Evolutionary conservation across 2,113 vertebrate genomes (phyloP), one percentile per base, ranked within the genome.

Genomic region (Fulica atra): DNA sequence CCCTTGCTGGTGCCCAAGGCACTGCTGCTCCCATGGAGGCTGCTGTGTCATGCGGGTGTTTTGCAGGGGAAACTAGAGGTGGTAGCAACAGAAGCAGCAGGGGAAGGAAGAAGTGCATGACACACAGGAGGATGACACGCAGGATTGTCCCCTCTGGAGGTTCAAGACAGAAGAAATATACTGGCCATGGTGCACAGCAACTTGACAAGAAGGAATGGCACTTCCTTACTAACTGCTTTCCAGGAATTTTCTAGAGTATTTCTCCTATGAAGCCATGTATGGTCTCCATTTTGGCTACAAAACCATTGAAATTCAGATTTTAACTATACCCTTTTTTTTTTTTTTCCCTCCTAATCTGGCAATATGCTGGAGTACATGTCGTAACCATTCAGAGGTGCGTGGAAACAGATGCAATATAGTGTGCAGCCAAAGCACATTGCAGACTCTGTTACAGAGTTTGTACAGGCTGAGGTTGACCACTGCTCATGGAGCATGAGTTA

Each of bases 71-170:
- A 69, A 60, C 51, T 33, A 38, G 56, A 87, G 66, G 20, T 12
- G 20, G 57, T 26, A 50, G 66, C 7, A 44, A 10, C 33, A 83
- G 50, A 95, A 86, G 28, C 51, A 77, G 44, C 25, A 50, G 15
- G 17, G 46, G 51, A 61, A 91, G 50, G 61, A 65, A 51, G 16
- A 46, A 74, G 17, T 28, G 5, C 3, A 4, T 79, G 48, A 60
- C 33, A 18, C 4, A 24, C 84, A 51, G 57, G 26, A 59, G 42
- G 51, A 2, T 64, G 35, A 59, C 36, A 14, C 12, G 31, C 9
- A 25, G 0, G 2, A 35, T 7, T 83, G 66, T 4, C 9, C 25
- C n/a, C 31, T 0, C 0, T 17, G 60, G 77, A 70, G 13, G 48
- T 44, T 50, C 61, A 78, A 81, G 42, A 24, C 54, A 54, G 31